Base-by-base conservation (phyloP, 2,888 invertebrate species). In the Anodontia alba region DNA sequence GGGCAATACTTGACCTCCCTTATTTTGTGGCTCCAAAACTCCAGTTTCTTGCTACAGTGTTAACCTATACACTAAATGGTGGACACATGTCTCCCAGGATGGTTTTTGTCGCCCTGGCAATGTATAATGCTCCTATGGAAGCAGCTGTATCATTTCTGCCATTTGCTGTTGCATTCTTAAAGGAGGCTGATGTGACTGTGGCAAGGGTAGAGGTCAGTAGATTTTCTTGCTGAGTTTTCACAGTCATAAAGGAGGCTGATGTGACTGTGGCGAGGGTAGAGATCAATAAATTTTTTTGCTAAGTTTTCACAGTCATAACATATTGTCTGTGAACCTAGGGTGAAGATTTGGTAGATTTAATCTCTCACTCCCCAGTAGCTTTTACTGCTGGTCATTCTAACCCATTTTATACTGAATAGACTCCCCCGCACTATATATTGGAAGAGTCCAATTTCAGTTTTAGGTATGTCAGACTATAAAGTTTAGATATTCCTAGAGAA, bases 81-180 rank as follows among this genome's bases (percentile, higher is more conserved):
- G 95, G 96, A 88, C 92, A 95, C 2, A 95, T 98, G 84, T 96
- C 96, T 0, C 97, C 97, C 0, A 96, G 96, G 88, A 80, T 77
- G 7, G 89, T 92, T 26, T 93, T 92, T 81, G 97, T 98, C 79
- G 96, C 98, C 71, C 97, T 97, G n/a, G 97, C 98, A 12, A 97
- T 98, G 93, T 98, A 97, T 95, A 98, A 97, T 91, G 97, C 98
- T 76, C 95, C 98, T 79, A 96, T 97, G 43, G 96, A 97, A 89
- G 96, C 97, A 20, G 97, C 98, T 96, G 97, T 97, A 0, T 96
- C 98, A 20, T 97, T 97, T 94, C 97, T 98, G 90, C 98, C 99
- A 0, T 96, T 97, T 89, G 97, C 97, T 68, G 96, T 98, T 87
- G 96, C 97, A 1, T 97, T 97, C 95, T 96, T 97, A 46, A 97